Percentiles rank a stretch among this genome's conserved stretches.
Evolutionary conservation across 2,113 vertebrate genomes (phyloP).

Genomic region (Pseudonaja textilis): DNA sequence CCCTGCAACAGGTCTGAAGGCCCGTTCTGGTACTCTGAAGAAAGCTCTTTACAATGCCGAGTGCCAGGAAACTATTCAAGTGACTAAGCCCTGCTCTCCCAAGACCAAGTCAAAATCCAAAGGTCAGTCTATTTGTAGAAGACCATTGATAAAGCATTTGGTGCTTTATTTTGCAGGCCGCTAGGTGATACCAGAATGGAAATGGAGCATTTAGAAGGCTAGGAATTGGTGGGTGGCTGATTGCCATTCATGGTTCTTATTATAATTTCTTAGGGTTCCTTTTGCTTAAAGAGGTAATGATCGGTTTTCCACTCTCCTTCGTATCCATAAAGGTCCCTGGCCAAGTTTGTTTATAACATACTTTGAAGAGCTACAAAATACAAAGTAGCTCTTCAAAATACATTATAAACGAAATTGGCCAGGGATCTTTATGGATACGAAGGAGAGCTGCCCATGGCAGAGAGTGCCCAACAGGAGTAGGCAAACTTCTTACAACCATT

Average conservation of each 20-base stretch:
- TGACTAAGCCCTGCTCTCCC: slow-evolving; percentile 88
- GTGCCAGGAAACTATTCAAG: slow-evolving; percentile 83
- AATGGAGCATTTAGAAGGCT: neutral
- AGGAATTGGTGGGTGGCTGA: neutral
- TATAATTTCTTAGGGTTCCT: neutral
- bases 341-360: neutral
- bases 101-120: slow-evolving; percentile 85
- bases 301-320: neutral
- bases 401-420: neutral
- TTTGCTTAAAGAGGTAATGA: neutral
- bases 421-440: neutral
- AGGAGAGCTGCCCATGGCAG: neutral
- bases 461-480: neutral
- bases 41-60: slow-evolving; percentile 89
- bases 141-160: neutral
- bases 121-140: slow-evolving; percentile 69
- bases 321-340: neutral
- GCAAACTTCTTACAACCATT: neutral
- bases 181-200: neutral
- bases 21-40: slow-evolving; percentile 86
- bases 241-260: neutral
- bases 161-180: neutral
- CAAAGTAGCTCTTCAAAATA: neutral
- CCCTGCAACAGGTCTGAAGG: slow-evolving; percentile 78
- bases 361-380: neutral